phyloP scores from a whole-genome alignment of 2,888 invertebrate species.

The Chymomyza fuscimana region DNA sequence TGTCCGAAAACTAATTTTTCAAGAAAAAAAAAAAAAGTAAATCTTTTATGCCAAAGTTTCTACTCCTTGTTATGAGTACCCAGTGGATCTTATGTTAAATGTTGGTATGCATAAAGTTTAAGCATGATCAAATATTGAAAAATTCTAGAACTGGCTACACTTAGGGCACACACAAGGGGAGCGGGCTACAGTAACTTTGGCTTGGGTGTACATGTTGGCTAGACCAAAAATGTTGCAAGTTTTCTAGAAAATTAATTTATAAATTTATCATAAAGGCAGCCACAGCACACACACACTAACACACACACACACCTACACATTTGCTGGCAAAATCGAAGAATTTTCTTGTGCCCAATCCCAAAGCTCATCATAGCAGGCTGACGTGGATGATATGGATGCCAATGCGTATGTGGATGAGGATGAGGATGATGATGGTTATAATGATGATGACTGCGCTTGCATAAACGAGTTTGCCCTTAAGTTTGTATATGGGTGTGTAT shows the following conservation, averaged over 20 bases:
- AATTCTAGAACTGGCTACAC: no score
- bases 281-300: constrained; percentile 14
- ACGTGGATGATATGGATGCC: constrained; percentile 11
- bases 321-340: constrained; percentile 26
- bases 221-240: constrained; percentile 17
- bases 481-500: constrained; percentile 45
- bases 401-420: constrained; percentile 1
- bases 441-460: constrained; percentile 64
- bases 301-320: constrained; percentile 8
- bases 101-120: no score
- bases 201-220: constrained; percentile 26
- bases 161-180: no score
- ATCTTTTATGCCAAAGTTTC: no score
- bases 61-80: no score
- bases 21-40: no score
- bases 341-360: constrained; percentile 32
- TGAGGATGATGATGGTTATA: constrained; percentile 31
- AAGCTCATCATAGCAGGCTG: constrained; percentile 38
- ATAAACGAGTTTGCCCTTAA: constrained; percentile 67
- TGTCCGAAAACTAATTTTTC: no score
- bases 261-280: constrained; percentile 55
- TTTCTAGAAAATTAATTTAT: constrained; percentile 52
- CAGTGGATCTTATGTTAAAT: no score
- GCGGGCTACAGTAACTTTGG: neutral
- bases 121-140: no score